A percentile compares a stretch with the other conserved stretches of the same genome.
phyloP scores from a whole-genome alignment of 2,888 invertebrate species.

The Diploptera punctata region DNA sequence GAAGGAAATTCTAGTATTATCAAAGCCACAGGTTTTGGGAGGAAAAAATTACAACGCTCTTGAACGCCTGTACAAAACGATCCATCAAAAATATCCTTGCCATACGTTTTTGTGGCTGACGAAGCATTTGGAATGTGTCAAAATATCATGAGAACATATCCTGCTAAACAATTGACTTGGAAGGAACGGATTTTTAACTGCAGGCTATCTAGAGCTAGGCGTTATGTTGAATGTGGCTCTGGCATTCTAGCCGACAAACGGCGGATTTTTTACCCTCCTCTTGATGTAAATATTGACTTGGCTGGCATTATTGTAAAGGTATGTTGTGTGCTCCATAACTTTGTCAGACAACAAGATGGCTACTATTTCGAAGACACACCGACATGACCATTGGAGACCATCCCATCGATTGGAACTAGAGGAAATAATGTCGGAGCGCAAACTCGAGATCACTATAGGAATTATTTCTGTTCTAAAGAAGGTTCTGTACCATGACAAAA shows the following conservation, averaged over 20 bases:
- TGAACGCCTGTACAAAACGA: not conserved
- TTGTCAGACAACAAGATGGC: constrained; percentile 16
- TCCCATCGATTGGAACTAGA: constrained; percentile 10
- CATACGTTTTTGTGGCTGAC: constrained; percentile 2
- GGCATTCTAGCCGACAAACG: constrained; percentile 43
- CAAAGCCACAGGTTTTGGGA: constrained; percentile 10
- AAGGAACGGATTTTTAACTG: constrained; percentile 49
- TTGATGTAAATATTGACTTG: constrained; percentile 8
- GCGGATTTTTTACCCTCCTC: constrained; percentile 11
- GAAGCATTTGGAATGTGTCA: not conserved
- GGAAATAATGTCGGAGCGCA: not conserved
- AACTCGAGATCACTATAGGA: not conserved
- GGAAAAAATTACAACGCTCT: too few relatives aligned
- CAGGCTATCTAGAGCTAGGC: constrained; percentile 47
- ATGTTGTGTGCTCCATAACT: constrained; percentile 23
- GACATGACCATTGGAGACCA: constrained; percentile 2
- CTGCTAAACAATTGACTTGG: constrained; percentile 44
- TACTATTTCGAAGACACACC: constrained; percentile 25
- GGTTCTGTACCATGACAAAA: constrained; percentile 21
- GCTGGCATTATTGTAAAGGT: not conserved
- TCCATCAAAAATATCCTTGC: not conserved
- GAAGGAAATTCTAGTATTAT: constrained; percentile 45
- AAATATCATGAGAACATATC: not conserved
- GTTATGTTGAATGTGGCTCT: constrained; percentile 44
- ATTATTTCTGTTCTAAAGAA: constrained; percentile 1